Evolutionary conservation across 2,797 vertebrate species (phyloP).

Genomic region (Sciurus carolinensis): DNA sequence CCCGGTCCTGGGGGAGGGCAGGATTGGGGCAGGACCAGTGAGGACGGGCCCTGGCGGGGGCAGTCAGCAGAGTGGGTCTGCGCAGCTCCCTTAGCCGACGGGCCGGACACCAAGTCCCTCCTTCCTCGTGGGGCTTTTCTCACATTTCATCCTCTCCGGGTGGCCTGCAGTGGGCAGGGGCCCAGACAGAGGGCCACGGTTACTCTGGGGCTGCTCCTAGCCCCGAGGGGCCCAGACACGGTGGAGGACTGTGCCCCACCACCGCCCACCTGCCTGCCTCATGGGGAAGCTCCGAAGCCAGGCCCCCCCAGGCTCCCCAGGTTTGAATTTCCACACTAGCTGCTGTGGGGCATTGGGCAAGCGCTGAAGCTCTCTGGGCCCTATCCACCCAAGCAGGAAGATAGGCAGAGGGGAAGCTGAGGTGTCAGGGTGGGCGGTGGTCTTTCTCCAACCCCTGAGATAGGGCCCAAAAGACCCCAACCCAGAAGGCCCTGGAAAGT

Average conservation of each 20-base stretch:
- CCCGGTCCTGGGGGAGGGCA: not conserved
- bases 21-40: not conserved
- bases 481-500: not conserved
- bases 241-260: not conserved
- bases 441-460: not conserved
- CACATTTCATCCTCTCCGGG: not conserved
- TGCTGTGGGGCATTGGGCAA: not conserved
- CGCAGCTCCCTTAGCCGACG: not conserved
- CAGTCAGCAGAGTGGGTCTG: too few relatives aligned
- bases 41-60: not conserved
- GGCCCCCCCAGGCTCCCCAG: not conserved
- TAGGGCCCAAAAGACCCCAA: too few relatives aligned
- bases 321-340: not conserved
- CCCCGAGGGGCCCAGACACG: not conserved
- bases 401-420: accelerated
- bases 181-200: not conserved
- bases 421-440: not conserved
- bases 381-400: not conserved
- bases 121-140: not conserved
- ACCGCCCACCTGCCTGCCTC: not conserved
- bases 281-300: not conserved
- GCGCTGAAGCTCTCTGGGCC: not conserved
- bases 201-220: not conserved
- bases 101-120: not conserved
- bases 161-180: not conserved